Conservation (phyloP, 1,140 invertebrate genomes). For the Chironomus tepperi region DNA sequence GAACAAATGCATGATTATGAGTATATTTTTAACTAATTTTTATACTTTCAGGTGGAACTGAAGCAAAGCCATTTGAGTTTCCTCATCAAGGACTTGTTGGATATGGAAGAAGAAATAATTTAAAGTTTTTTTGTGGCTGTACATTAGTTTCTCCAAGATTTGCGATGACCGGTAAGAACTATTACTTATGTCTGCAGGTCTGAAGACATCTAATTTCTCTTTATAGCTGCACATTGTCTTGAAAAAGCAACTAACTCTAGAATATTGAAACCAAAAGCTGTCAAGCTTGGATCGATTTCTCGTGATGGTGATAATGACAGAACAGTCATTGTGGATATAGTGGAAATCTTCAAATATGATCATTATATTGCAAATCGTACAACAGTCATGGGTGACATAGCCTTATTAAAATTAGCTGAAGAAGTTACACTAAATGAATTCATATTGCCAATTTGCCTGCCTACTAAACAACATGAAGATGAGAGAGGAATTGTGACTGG, state of each 20-base stretch:
- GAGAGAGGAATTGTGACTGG: not conserved
- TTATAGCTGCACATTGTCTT: not conserved
- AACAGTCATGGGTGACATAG: not conserved
- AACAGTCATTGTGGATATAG: not conserved
- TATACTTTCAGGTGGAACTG: no score
- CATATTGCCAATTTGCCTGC: constrained; percentile 4
- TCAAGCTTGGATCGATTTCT: not conserved
- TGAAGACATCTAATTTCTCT: not conserved
- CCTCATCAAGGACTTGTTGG: no score
- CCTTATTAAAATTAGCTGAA: not conserved
- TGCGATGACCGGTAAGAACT: not conserved
- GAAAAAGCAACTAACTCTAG: not conserved
- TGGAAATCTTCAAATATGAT: no score
- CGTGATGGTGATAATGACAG: not conserved
- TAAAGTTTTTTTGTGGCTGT: not conserved
- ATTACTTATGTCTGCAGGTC: not conserved
- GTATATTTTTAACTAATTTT: no score
- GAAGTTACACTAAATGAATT: not conserved
- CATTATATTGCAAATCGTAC: no score
- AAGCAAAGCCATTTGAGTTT: no score
- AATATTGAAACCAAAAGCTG: not conserved
- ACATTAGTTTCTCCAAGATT: not conserved
- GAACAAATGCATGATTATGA: no score
- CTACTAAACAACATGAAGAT: not conserved
- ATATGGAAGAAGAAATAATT: no score